Evolutionary conservation across 1,140 invertebrate genomes (phyloP), one percentile per base, ranked within the genome.

Genomic region (Notospermus geniculatus): DNA sequence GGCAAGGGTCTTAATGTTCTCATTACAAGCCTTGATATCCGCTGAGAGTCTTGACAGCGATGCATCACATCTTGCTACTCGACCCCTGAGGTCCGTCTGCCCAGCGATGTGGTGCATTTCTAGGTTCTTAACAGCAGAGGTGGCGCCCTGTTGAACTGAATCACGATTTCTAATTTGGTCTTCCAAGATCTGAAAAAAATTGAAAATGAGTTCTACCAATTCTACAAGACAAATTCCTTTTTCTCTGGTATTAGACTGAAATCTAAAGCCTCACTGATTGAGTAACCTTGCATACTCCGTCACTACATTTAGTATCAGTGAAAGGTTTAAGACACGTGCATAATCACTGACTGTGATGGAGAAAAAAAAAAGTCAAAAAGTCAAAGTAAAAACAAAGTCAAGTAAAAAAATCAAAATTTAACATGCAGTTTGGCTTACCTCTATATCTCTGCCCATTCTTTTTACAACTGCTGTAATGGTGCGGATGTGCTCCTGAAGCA

Each of bases 381-480:
- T n/a, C n/a, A n/a, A n/a, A n/a, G n/a, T n/a, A n/a, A n/a, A n/a
- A n/a, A n/a, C n/a, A n/a, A n/a, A n/a, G n/a, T n/a, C n/a, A n/a
- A n/a, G n/a, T n/a, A n/a, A n/a, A n/a, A n/a, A n/a, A n/a, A n/a
- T n/a, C n/a, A n/a, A n/a, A n/a, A n/a, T n/a, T n/a, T n/a, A n/a
- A n/a, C n/a, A 36, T 36, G 32, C 15, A 36, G 15, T 7, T 7
- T 36, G 32, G 4, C 55, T 74, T 64, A 80, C 79, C 19, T 71
- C 61, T 22, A 80, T 79, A 59, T 80, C 78, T 58, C 63, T 65
- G 64, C 74, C 75, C 0, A 80, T 69, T 56, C 69, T 67, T 60
- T 76, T 77, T 2, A 80, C 77, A 19, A 79, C 72, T 41, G 72
- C 71, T 22, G 77, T 79, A 43, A 80, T 80, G n/a, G 72, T 76